Percentiles rank a stretch among this genome's conserved stretches.
Evolutionary conservation across 2,797 vertebrate genomes (phyloP).

Genomic region (Gobionotothen gibberifrons): DNA sequence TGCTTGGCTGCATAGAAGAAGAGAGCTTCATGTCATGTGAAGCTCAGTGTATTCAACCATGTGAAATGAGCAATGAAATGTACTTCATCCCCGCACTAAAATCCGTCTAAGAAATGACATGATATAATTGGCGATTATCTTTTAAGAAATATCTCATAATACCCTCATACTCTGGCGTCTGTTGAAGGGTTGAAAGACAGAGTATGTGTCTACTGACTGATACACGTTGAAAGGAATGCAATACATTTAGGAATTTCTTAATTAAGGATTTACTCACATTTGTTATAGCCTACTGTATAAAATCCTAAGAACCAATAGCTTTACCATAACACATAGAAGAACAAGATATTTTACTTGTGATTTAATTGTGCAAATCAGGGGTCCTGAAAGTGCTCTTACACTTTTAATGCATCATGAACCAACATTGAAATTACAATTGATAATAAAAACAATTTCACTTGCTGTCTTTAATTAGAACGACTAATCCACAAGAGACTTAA

Average conservation of each 20-base stretch:
- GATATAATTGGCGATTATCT: conserved; percentile 57
- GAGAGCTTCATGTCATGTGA: conserved; percentile 51
- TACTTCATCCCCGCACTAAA: conserved; percentile 46
- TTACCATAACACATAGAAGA: conserved; percentile 4
- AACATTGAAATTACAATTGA: background rate
- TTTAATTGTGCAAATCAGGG: background rate
- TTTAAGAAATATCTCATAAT: conserved; percentile 47
- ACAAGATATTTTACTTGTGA: background rate
- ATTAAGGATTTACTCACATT: background rate
- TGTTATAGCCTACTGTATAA: background rate
- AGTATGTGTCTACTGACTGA: conserved; percentile 23
- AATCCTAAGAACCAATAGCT: background rate
- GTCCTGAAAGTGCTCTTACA: background rate
- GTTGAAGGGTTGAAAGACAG: conserved; percentile 40
- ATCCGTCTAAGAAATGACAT: conserved; percentile 42
- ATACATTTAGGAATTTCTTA: conserved; percentile 4
- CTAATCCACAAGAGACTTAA: background rate
- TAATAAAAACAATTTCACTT: background rate
- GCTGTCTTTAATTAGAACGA: background rate
- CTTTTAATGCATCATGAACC: background rate
- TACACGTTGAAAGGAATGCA: conserved; percentile 28
- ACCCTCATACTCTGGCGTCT: conserved; percentile 20
- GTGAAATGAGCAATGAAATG: conserved; percentile 57
- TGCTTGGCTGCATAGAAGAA: conserved; percentile 49
- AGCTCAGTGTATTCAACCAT: conserved; percentile 54